Conservation (phyloP, 2,113 vertebrate genomes). For the Saiga tatarica region DNA sequence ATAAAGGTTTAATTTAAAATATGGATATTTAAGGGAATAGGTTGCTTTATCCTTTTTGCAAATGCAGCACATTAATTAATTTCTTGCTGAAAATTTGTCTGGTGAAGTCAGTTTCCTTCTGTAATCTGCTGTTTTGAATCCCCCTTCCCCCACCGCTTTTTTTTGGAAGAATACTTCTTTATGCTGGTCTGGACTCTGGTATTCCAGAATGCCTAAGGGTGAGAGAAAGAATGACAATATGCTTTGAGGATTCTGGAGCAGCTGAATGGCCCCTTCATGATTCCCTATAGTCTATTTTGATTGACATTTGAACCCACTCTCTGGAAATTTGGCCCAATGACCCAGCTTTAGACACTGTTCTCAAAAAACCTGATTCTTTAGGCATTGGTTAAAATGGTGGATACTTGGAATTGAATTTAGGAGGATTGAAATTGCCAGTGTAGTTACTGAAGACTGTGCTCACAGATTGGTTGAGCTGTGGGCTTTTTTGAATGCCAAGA, state of each 20-base stretch:
- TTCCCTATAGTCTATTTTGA: constrained; percentile 52
- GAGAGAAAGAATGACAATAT: constrained; percentile 31
- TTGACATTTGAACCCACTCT: constrained; percentile 49
- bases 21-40: constrained; percentile 37
- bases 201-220: constrained; percentile 24
- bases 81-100: constrained; percentile 77
- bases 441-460: constrained; percentile 43
- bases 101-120: constrained; percentile 80
- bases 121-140: constrained; percentile 80
- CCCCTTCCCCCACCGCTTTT: accelerated
- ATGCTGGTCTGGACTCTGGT: constrained; percentile 32
- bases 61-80: constrained; percentile 81
- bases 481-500: constrained; percentile 44
- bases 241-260: constrained; percentile 2
- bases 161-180: constrained; percentile 62
- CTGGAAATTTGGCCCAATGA: constrained; percentile 33
- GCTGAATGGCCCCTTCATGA: background rate
- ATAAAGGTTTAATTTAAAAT: constrained; percentile 79
- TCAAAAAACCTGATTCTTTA: constrained; percentile 3
- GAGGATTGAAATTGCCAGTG: constrained; percentile 5
- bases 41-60: constrained; percentile 69
- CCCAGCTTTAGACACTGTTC: background rate
- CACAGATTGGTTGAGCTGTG: constrained; percentile 25
- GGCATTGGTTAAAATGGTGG: constrained; percentile 21
- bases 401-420: background rate